Evolutionary conservation across 2,113 vertebrate genomes (phyloP).

Genomic region (Ifrita kowaldi): DNA sequence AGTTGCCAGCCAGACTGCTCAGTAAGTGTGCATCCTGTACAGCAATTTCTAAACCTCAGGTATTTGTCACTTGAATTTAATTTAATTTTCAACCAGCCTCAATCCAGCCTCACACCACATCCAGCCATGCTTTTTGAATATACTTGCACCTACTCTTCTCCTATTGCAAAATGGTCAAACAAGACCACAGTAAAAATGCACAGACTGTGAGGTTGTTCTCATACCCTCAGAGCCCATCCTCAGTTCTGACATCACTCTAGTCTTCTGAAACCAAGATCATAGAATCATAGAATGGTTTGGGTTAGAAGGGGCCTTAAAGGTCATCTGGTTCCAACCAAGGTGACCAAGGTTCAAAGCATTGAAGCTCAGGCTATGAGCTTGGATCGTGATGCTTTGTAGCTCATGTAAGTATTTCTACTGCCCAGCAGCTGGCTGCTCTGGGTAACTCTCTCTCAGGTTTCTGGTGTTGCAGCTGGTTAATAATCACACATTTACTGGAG

Average conservation of each 20-base stretch:
- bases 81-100: background rate
- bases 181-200: background rate
- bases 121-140: background rate
- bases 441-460: background rate
- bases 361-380: fast-evolving
- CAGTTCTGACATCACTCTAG: background rate
- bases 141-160: background rate
- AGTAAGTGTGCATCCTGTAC: background rate
- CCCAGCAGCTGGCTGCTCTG: background rate
- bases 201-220: background rate
- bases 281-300: background rate
- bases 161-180: background rate
- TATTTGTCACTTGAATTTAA: background rate
- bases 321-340: background rate
- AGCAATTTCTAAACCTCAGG: background rate
- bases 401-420: background rate
- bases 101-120: background rate
- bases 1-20: slow-evolving; percentile 20
- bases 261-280: background rate
- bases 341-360: background rate
- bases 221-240: background rate
- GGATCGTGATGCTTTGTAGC: background rate
- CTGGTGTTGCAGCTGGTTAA: background rate
- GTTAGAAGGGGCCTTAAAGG: background rate
- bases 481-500: background rate